These are phyloP conservation scores for Panonychus citri DNA, from an alignment of 1,140 invertebrate species.

Conservation along the genomic window DNA sequence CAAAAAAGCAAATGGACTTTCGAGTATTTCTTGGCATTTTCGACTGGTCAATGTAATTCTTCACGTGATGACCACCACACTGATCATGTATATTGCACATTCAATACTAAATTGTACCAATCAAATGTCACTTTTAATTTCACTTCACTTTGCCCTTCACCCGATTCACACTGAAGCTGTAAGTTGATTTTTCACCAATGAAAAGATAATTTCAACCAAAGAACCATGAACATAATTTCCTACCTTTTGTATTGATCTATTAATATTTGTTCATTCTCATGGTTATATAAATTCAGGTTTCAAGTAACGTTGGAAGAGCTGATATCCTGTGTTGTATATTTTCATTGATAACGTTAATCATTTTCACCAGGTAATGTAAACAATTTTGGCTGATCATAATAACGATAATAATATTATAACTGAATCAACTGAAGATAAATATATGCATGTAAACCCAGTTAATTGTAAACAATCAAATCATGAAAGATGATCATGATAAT, in stretches of 20 bases:
- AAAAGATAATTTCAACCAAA: no score
- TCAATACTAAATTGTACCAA: slow-evolving; percentile 8
- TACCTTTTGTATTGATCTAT: no score
- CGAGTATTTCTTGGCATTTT: slow-evolving; percentile 20
- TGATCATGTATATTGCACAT: slow-evolving; percentile 9
- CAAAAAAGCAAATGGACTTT: neutral
- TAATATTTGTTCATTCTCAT: no score
- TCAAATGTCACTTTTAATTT: slow-evolving; percentile 17
- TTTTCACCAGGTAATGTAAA: slow-evolving; percentile 22
- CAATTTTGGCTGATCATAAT: no score
- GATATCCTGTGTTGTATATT: slow-evolving; percentile 28
- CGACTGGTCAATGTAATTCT: slow-evolving; percentile 26
- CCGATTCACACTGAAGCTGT: slow-evolving; percentile 31
- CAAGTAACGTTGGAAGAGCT: slow-evolving; percentile 29
- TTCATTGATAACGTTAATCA: slow-evolving; percentile 20
- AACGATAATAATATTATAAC: no score
- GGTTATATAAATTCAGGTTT: no score
- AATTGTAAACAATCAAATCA: no score
- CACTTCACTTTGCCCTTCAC: slow-evolving; percentile 28
- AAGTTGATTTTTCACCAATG: no score
- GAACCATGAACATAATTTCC: no score
- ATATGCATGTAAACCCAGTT: no score
- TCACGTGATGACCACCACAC: slow-evolving; percentile 15
- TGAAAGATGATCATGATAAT: no score
- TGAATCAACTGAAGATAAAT: no score